Evolutionary conservation across 2,888 invertebrate species (phyloP), one percentile per base, ranked within the genome.

Genomic region (Sicus ferrugineus): DNA sequence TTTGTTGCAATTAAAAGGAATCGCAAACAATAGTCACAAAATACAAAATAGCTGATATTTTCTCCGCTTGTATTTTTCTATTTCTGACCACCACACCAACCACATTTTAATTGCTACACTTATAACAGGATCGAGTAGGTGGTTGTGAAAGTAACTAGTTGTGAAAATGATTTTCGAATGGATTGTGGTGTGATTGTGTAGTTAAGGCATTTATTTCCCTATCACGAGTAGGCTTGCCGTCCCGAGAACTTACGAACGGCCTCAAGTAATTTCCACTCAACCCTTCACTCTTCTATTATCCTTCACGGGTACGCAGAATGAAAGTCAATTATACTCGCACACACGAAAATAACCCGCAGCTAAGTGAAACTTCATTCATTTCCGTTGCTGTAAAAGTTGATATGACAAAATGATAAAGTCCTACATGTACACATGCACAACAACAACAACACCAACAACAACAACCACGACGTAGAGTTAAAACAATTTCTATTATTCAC

Each of bases 1-100:
- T 68, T 69, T 72, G 62, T 58, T 67, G 66, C 72, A 72, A 72
- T 73, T 72, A 72, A 38, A 46, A 46, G 52, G 19, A 61, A 59
- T n/a, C n/a, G 52, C 68, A 52, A 42, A 21, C 28, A 46, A 54
- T 23, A 34, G 26, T 9, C 50, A 34, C 59, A 26, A 38, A 28
- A 21, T 11, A 21, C 11, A 30, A 5, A 31, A 59, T 16, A 59
- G 58, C 31, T n/a, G 31, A 59, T 21, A 26, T 19, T 19, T 23
- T 19, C 58, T 11, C 6, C 16, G 14, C 14, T 23, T 9, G 23
- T 14, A 21, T 26, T 21, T 14, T 7, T 14, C 2, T 54, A 14
- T 23, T 54, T 54, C 23, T 11, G 23, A 28, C 28, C 7, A 16
- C 54, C 14, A 14, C 26, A 54, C 7, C 42, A n/a, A 42, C 42